Conservation (phyloP, 2,113 vertebrate species). For the Stegastes partitus region DNA sequence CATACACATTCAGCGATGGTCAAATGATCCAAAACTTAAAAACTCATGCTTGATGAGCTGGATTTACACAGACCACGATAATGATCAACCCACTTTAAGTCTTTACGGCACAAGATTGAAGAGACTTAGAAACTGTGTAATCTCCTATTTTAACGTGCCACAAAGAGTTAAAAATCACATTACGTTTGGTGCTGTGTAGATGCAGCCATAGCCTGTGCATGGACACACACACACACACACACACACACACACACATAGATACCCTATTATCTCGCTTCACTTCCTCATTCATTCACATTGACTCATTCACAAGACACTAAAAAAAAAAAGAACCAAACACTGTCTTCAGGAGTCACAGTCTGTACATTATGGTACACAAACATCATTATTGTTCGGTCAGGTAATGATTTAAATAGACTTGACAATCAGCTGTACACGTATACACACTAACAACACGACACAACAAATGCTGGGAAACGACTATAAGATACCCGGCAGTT, state of each 20-base stretch:
- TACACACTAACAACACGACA: slow-evolving; percentile 69
- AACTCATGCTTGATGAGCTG: slow-evolving; percentile 67
- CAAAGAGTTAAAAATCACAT: slow-evolving; percentile 51
- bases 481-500: slow-evolving; percentile 46
- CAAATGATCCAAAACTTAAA: slow-evolving; percentile 68
- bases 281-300: slow-evolving; percentile 57
- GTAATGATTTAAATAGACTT: slow-evolving; percentile 68
- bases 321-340: slow-evolving; percentile 48
- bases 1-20: slow-evolving; percentile 79
- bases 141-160: slow-evolving; percentile 37
- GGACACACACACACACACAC: slow-evolving; percentile 44
- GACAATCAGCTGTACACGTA: slow-evolving; percentile 72
- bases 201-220: slow-evolving; percentile 54
- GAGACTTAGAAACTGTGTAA: neutral
- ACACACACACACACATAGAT: slow-evolving; percentile 27
- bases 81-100: slow-evolving; percentile 30
- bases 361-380: slow-evolving; percentile 76
- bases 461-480: slow-evolving; percentile 55
- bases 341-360: slow-evolving; percentile 62
- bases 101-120: slow-evolving; percentile 33
- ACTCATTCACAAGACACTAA: slow-evolving; percentile 62
- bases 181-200: slow-evolving; percentile 59
- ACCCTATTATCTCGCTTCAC: slow-evolving; percentile 35
- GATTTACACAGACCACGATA: slow-evolving; percentile 58
- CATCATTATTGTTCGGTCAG: slow-evolving; percentile 60